Conservation (phyloP, 2,797 vertebrate species). For the Chaenodraco wilsoni region DNA sequence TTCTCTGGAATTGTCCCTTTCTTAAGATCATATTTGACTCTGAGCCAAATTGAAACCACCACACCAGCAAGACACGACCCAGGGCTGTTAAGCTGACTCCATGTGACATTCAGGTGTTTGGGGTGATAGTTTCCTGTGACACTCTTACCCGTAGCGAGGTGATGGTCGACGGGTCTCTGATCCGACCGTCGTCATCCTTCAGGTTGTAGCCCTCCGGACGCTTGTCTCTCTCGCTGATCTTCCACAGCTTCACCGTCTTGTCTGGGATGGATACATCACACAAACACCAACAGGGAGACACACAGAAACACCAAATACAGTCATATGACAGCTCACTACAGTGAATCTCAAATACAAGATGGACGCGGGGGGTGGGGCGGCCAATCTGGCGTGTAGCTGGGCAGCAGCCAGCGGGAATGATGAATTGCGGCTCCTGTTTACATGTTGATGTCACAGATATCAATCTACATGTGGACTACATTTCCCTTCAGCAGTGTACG, state of each 20-base stretch:
- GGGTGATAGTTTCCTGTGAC: slow-evolving; percentile 10
- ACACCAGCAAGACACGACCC: background rate
- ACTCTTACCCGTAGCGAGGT: slow-evolving; percentile 90
- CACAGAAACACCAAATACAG: slow-evolving; percentile 38
- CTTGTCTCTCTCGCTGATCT: slow-evolving; percentile 97
- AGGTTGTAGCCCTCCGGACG: slow-evolving; percentile 97
- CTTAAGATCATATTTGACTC: background rate
- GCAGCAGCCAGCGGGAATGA: slow-evolving; percentile 74
- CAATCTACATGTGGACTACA: slow-evolving; percentile 73
- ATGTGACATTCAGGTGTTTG: slow-evolving; percentile 7
- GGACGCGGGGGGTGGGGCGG: slow-evolving; percentile 65
- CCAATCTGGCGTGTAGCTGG: slow-evolving; percentile 81
- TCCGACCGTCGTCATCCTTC: slow-evolving; percentile 96
- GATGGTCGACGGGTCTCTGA: slow-evolving; percentile 95
- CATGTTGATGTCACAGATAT: slow-evolving; percentile 67
- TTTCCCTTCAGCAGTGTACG: slow-evolving; percentile 40
- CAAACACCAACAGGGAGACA: background rate
- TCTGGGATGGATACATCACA: slow-evolving; percentile 65
- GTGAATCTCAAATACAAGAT: slow-evolving; percentile 62
- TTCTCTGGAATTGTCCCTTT: background rate
- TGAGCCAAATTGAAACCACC: background rate
- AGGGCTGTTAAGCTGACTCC: background rate
- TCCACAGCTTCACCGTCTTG: slow-evolving; percentile 99
- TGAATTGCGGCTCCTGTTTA: slow-evolving; percentile 62
- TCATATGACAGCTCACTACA: slow-evolving; percentile 51